Base-by-base conservation (phyloP, 2,113 vertebrate species). In the Turnix velox region DNA sequence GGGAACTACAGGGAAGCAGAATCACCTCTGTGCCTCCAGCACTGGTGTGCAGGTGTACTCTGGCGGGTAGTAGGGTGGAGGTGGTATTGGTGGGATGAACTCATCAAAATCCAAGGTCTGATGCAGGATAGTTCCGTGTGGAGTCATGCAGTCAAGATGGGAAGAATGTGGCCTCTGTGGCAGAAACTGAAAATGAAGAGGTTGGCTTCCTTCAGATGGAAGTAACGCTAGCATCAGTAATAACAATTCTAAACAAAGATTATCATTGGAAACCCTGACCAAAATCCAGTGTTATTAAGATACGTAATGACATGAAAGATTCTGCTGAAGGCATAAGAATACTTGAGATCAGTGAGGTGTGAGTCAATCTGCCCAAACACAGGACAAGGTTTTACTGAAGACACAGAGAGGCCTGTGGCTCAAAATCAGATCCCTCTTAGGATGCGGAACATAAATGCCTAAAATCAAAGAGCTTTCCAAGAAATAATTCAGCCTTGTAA, bases 51-150 rank as follows among this genome's bases (percentile, higher is more conserved):
- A 99, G 97, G 98, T 99, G 84, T 99, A 99, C 67, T 99, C 99
- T 0, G 99, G 99, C 1, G 99, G 99, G 96, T 99, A 99, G 93
- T 99, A 99, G 14, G 99, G 99, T 0, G 99, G 99, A 14, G 99
- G 99, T 0, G 99, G 99, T 25, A 99, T 99, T 5, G 99, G 99
- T 16, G 99, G 98, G 43, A 99, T 98, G 87, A 99, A 99, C 97
- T 99, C 99, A 27, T 99, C 99, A 28, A 99, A 99, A 96, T 99
- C 99, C 98, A 99, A 68, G 6, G 98, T 99, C 54, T 99, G 99
- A 95, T 99, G 99, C 71, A 99, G 97, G 65, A 99, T 97, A 27
- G 98, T 98, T 86, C 99, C 98, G 4, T 98, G 99, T 1, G 99
- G 98, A 17, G 98, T 99, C 98, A 99, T 96, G 49, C 99, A 99